These are phyloP conservation scores for Mus minutoides DNA, from an alignment of 2,797 vertebrate genomes.

Conservation along the genomic window DNA sequence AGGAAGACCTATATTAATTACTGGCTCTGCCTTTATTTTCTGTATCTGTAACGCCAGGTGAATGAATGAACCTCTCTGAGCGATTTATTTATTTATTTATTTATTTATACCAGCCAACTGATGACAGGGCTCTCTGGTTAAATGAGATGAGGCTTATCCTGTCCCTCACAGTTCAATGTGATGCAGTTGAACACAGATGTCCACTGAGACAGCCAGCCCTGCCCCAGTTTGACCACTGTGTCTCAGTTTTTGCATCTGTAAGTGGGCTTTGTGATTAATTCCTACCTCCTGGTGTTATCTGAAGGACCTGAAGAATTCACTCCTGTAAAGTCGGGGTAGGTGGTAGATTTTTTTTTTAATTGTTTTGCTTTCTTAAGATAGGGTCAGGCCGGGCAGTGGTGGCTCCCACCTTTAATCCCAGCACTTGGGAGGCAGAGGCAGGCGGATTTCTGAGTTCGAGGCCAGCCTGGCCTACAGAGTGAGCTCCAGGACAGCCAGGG, in stretches of 20 bases:
- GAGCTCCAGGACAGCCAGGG: too few species aligned
- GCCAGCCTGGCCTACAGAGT: too few species aligned
- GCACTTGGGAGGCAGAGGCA: too few species aligned
- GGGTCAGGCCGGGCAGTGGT: too few species aligned
- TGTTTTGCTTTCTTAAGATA: neutral
- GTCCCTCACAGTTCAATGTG: neutral
- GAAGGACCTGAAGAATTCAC: neutral
- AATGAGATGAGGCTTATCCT: neutral
- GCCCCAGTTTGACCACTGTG: neutral
- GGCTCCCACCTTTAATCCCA: too few species aligned
- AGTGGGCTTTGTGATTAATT: neutral
- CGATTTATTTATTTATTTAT: neutral
- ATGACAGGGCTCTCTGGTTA: neutral
- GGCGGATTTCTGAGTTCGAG: too few species aligned
- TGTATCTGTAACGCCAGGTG: neutral
- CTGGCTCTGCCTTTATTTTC: neutral
- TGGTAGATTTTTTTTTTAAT: neutral
- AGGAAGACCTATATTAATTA: neutral
- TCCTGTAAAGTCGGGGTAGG: neutral
- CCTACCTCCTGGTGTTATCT: neutral
- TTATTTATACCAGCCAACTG: neutral
- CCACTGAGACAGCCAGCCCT: accelerated
- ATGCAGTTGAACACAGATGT: neutral
- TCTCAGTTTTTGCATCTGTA: neutral
- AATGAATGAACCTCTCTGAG: neutral